phyloP scores from a whole-genome alignment of 2,888 invertebrate genomes.

The Oligia latruncula region DNA sequence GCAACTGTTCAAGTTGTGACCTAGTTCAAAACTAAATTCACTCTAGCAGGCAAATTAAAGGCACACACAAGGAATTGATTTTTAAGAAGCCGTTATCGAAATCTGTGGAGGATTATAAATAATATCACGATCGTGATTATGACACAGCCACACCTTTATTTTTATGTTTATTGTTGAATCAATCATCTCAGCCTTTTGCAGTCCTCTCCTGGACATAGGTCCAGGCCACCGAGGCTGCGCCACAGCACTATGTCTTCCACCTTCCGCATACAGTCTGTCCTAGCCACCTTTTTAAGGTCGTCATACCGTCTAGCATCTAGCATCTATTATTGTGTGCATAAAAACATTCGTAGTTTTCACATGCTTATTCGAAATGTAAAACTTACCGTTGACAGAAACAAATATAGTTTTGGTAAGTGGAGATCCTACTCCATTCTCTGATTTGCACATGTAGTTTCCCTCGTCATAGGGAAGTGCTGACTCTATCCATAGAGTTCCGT shows the following conservation, averaged over 20 bases:
- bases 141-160: no score
- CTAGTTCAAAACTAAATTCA: not conserved
- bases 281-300: no score
- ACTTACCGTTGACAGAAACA: conserved; percentile 94
- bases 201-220: no score
- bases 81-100: not conserved
- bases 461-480: conserved; percentile 94
- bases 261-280: not conserved
- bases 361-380: not conserved
- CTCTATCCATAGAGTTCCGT: conserved; percentile 94
- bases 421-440: conserved; percentile 95
- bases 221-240: not conserved
- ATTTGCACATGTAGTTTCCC: conserved; percentile 96
- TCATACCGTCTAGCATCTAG: not conserved
- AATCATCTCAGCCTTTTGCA: not conserved
- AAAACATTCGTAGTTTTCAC: not conserved
- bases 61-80: not conserved
- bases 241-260: not conserved
- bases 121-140: no score
- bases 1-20: not conserved
- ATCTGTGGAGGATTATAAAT: not conserved
- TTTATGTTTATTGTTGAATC: not conserved
- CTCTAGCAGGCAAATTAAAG: not conserved
- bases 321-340: not conserved
- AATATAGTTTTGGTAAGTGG: conserved; percentile 95